Evolutionary conservation across 2,797 vertebrate species (phyloP), one percentile per base, ranked within the genome.

Genomic region (Knipowitschia caucasica): DNA sequence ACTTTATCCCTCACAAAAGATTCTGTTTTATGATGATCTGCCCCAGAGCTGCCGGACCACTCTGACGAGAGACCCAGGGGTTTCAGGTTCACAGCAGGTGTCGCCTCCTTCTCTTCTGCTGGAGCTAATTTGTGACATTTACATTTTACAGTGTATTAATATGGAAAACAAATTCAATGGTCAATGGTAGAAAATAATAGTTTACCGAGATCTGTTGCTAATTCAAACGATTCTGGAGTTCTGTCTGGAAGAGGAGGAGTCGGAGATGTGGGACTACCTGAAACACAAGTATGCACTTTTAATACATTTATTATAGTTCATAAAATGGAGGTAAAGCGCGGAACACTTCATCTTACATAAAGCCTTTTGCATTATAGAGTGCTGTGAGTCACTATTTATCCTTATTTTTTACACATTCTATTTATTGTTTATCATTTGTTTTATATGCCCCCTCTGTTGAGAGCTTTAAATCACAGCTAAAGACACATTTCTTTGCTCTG

Each of bases 191-290:
- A 21, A 36, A 4, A 23, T 0, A 5, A 49, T n/a, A 1, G 6
- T 15, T 68, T 42, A 84, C 95, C 83, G 40, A 79, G 78, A 69
- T 92, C 84, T 15, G 69, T 62, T 35, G 92, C 88, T 55, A 98
- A 45, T 72, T 92, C 50, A 72, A 91, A 96, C 0, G 96, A 98
- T 50, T 95, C 94, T 0, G 89, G 91, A 2, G 96, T 99, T 88
- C 96, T 92, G 74, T 94, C 92, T 59, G 96, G 96, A 42, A 98
- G 90, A 0, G 93, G 90, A 0, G 92, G 92, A 3, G 69, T 88
- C 34, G 92, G 92, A 21, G 94, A 92, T 3, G 92, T 86, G 6
- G 88, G 82, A 33, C 74, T 85, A 24, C 58, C 89, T 88, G 21
- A 58, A 60, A 56, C 31, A 34, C n/a, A n/a, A n/a, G 6, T 12